A percentile compares a stretch with the other conserved stretches of the same genome.
phyloP scores from a whole-genome alignment of 1,140 invertebrate genomes.

The Amyelois transitella region DNA sequence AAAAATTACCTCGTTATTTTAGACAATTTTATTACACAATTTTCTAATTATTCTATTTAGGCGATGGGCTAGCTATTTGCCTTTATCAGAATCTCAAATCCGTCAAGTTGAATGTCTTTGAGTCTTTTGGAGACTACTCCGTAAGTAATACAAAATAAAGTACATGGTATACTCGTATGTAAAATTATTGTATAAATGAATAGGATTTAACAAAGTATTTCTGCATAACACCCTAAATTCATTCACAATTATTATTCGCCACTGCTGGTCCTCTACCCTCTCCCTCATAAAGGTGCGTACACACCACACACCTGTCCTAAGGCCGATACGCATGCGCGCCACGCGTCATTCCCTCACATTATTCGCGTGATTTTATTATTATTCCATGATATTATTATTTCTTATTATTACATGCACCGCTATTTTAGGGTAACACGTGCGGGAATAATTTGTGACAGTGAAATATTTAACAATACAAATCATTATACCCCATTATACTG shows the following conservation, averaged over 20 bases:
- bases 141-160: not conserved
- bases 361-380: constrained; percentile 14
- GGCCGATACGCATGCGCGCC: constrained; percentile 15
- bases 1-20: too few relatives aligned
- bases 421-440: constrained; percentile 10
- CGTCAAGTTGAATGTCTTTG: too few relatives aligned
- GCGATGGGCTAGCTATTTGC: not conserved
- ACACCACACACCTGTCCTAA: constrained; percentile 28
- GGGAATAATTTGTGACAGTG: constrained; percentile 3
- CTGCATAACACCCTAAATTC: constrained; percentile 6
- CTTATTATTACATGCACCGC: constrained; percentile 7
- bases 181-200: not conserved
- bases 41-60: not conserved
- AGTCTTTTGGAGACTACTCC: not conserved
- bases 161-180: not conserved
- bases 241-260: too few relatives aligned
- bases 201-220: not conserved
- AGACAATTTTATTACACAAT: too few relatives aligned
- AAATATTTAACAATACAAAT: constrained; percentile 6
- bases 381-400: constrained; percentile 3
- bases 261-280: constrained; percentile 14
- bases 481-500: constrained; percentile 5
- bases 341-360: constrained; percentile 21
- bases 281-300: constrained; percentile 15
- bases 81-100: not conserved